Conservation (phyloP, 2,797 vertebrate species). For the Cossypha dichroa region DNA sequence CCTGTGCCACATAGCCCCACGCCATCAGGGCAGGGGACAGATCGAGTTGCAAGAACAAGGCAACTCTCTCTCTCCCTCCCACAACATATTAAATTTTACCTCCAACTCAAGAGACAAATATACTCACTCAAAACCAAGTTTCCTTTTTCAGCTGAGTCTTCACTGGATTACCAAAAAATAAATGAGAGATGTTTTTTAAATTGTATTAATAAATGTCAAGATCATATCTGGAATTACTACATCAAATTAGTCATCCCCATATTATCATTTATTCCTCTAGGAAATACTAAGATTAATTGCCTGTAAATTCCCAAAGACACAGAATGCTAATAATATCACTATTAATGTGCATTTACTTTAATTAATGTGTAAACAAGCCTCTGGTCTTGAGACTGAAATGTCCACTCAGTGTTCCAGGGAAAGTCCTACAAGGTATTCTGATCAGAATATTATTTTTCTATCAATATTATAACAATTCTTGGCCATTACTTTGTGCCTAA, state of each 20-base stretch:
- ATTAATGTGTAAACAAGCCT: slow-evolving; percentile 26
- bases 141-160: background rate
- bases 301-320: background rate
- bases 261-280: slow-evolving; percentile 24
- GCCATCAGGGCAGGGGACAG: background rate
- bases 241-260: slow-evolving; percentile 15
- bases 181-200: background rate
- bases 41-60: background rate
- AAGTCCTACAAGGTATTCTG: background rate
- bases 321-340: slow-evolving; percentile 2
- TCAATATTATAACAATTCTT: background rate
- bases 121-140: background rate
- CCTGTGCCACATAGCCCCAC: accelerated
- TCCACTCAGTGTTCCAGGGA: background rate
- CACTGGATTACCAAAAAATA: background rate
- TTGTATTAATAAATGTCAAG: background rate
- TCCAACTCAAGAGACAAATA: background rate
- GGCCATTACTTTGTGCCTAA: background rate
- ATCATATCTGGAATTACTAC: background rate
- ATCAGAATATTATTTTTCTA: background rate
- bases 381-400: background rate
- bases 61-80: background rate
- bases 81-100: accelerated
- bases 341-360: background rate
- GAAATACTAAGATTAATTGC: slow-evolving; percentile 35